Percentiles rank a stretch among this genome's conserved stretches.
These are phyloP conservation scores for Doris montereyensis DNA, from an alignment of 2,888 invertebrate genomes.

Conservation along the genomic window DNA sequence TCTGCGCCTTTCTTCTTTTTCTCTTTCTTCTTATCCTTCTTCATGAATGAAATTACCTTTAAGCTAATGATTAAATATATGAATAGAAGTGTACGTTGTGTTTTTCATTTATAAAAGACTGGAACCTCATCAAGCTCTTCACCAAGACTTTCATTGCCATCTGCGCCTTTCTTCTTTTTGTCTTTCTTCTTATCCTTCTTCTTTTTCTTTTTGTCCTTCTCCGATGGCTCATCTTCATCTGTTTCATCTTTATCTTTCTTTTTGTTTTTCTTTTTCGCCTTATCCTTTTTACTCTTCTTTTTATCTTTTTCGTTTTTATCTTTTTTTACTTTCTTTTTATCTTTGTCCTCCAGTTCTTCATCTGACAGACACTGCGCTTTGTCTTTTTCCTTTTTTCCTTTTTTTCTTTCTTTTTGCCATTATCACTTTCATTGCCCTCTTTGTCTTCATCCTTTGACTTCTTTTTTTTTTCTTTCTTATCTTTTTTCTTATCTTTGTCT, in stretches of 20 bases:
- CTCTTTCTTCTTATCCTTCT: neutral
- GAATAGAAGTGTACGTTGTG: too few relatives aligned
- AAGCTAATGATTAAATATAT: too few relatives aligned
- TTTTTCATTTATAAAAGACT: slow-evolving; percentile 45
- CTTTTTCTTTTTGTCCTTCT: slow-evolving; percentile 22
- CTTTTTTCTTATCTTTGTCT: slow-evolving; percentile 1
- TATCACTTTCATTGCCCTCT: slow-evolving; percentile 21
- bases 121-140: slow-evolving; percentile 53
- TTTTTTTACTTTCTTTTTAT: slow-evolving; percentile 20
- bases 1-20: neutral
- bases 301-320: slow-evolving; percentile 33
- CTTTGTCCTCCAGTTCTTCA: slow-evolving; percentile 4
- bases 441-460: slow-evolving; percentile 40
- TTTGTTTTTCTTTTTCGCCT: slow-evolving; percentile 34
- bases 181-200: slow-evolving; percentile 3
- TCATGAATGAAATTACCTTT: too few relatives aligned
- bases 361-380: neutral
- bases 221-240: slow-evolving; percentile 40
- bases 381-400: slow-evolving; percentile 1
- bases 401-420: neutral
- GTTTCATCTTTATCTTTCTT: slow-evolving; percentile 33
- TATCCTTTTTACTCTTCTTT: slow-evolving; percentile 37
- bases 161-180: neutral
- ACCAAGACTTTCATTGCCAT: slow-evolving; percentile 15
- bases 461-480: slow-evolving; percentile 31